These are phyloP conservation scores for Cynocephalus volans DNA, from an alignment of 2,113 vertebrate genomes.

Conservation along the genomic window DNA sequence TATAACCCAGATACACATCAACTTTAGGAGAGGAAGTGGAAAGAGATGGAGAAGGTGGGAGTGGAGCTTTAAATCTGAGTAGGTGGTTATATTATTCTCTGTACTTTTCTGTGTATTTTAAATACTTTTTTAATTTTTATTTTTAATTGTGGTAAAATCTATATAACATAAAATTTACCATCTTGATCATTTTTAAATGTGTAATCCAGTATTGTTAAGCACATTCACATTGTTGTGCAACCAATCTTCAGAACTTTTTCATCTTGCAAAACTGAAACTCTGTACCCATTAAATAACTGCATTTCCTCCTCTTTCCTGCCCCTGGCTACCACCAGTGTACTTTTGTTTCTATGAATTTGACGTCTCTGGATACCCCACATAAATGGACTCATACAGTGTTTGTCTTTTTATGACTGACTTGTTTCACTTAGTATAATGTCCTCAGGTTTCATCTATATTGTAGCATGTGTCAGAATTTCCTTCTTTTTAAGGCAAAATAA, in stretches of 20 bases:
- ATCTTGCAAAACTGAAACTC: background rate
- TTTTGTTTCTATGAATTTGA: slow-evolving; percentile 11
- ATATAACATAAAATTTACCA: background rate
- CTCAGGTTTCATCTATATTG: background rate
- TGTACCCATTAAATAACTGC: background rate
- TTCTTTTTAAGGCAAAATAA: background rate
- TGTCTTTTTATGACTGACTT: background rate
- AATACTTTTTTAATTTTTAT: slow-evolving; percentile 9
- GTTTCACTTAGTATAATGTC: background rate
- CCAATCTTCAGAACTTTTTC: background rate
- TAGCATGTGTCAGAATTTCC: background rate
- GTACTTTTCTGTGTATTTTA: background rate
- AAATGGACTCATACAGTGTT: background rate
- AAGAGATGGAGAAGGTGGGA: background rate
- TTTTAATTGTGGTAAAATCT: slow-evolving; percentile 13
- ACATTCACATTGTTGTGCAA: background rate
- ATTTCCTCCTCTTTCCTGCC: background rate
- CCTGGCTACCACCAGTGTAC: background rate
- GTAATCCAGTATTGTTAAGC: background rate
- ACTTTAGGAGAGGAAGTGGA: background rate
- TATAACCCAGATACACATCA: background rate
- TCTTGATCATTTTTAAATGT: background rate
- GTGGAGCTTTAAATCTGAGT: background rate
- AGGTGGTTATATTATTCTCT: background rate
- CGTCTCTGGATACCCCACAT: background rate